Base-by-base conservation (phyloP, 2,113 vertebrate genomes). In the Spea bombifrons region DNA sequence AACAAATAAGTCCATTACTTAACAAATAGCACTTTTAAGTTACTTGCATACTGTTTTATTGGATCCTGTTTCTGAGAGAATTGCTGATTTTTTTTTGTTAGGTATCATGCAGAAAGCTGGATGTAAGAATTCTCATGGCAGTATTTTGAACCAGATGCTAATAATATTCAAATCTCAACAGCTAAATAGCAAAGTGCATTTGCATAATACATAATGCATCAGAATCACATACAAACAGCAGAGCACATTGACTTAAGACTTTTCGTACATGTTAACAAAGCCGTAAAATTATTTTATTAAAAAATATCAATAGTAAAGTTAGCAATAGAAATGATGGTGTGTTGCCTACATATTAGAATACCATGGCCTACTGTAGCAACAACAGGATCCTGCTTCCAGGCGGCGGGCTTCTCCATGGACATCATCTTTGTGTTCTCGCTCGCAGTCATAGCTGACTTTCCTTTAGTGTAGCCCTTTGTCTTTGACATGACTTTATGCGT, bases 201-300 rank as follows among this genome's bases (percentile, higher is more conserved):
- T 80, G 65, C 78, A 80, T 80, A 80, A 80, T 80, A 80, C 71
- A 80, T 74, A 74, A 80, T 80, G 78, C 53, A 80, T 80, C 78
- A 61, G 70, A 73, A 79, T 79, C 69, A 43, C 49, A 80, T 71
- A 65, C 64, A 80, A 70, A 59, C 52, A 76, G 43, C 17, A 55
- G 47, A 61, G 67, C 17, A 16, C 53, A 66, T 66, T 74, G 71
- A 80, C 71, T 80, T 74, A 61, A 77, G 75, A 67, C 66, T 12
- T 61, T 77, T 70, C 66, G 17, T 76, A 69, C 57, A 55, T 57
- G 12, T 61, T 77, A 74, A 80, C 78, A 74, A 80, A 64, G 66
- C 71, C 46, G 67, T 63, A 15, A 45, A 57, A 74, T 30, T 1
- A 30, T 30, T 30, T 30, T 30, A 30, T 30, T 30, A 30, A 30